Evolutionary conservation across 1,140 invertebrate species (phyloP).

Genomic region (Drosophila pandora): DNA sequence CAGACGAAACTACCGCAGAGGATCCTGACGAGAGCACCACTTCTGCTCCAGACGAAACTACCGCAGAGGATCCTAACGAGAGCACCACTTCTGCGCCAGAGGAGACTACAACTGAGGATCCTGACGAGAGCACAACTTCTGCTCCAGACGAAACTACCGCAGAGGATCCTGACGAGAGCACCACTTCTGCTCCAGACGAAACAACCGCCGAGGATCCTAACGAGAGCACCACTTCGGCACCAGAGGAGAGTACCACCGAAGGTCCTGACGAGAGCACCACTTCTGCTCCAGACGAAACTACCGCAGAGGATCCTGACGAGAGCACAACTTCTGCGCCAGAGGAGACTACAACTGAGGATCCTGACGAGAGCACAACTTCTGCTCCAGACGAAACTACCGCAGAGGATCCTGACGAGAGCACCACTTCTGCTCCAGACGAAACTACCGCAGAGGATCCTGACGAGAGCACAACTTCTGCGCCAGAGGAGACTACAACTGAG

Average conservation of each 20-base stretch:
- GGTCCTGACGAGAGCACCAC: background rate
- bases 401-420: background rate
- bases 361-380: background rate
- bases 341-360: background rate
- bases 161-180: background rate
- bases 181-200: background rate
- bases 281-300: background rate
- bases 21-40: background rate
- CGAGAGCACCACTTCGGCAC: background rate
- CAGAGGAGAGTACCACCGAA: background rate
- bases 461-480: background rate
- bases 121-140: background rate
- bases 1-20: background rate
- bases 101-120: background rate
- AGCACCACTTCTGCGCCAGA: background rate
- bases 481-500: background rate
- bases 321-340: background rate
- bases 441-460: background rate
- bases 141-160: background rate
- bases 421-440: background rate
- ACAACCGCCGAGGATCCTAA: background rate
- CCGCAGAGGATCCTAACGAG: too few relatives aligned
- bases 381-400: background rate
- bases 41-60: too few relatives aligned
- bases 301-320: background rate